Base-by-base conservation (phyloP, 2,888 invertebrate genomes). In the Drosophila nr. perissopoda region DNA sequence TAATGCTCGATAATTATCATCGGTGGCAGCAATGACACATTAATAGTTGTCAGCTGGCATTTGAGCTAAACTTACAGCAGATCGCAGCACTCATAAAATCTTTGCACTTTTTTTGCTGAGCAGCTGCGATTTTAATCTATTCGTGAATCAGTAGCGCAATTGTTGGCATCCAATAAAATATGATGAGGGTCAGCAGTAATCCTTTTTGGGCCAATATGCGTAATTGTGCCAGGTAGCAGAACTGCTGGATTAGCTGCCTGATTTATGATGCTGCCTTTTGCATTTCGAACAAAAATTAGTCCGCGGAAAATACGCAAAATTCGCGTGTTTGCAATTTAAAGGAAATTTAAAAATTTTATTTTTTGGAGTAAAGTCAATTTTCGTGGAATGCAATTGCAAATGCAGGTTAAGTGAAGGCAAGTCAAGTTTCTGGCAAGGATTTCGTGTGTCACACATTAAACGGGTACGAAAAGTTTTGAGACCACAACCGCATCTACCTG, bases 41-140 rank as follows among this genome's bases (percentile, higher is more conserved):
- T 81, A 87, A 83, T 63, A 59, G 74, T 42, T 57, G 29, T 69
- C 77, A 57, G 62, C 66, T 68, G 53, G 13, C 36, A 21, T 16
- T 21, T 57, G 33, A 21, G 46, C 69, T 59, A 70, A 46, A 34
- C 58, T 3, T 5, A 13, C 10, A 27, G 49, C 64, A 64, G 33
- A 21, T 27, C 38, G 42, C 5, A 25, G 48, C 33, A 53, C 16
- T 25, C 36, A 59, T 70, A 60, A 69, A 81, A 68, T 36, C 18
- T 62, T 52, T 48, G 18, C 46, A 51, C 29, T 49, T 34, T 29
- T 33, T 64, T 56, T 46, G 60, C 18, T 5, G 21, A 16, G 36
- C 89, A 89, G 82, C 89, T 85, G 58, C 57, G 36, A 72, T 81
- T 74, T 73, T 82, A 85, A 89, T 83, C 85, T 87, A 77, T 87